These are phyloP conservation scores for Leptodactylus fallax DNA, from an alignment of 2,797 vertebrate species.

Conservation along the genomic window DNA sequence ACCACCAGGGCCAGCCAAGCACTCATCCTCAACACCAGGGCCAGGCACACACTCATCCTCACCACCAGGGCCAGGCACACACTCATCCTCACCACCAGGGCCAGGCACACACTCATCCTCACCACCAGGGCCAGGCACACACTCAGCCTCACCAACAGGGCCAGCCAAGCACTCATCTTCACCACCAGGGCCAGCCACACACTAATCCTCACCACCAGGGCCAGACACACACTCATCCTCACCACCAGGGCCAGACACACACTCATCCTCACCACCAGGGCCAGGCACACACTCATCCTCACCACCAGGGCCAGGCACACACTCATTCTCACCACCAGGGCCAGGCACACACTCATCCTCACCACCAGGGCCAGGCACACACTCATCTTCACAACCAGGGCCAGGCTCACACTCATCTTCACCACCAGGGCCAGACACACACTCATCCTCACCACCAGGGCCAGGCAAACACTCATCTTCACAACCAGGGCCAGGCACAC, in stretches of 20 bases:
- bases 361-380: too few relatives aligned
- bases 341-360: background rate
- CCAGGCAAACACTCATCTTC: background rate
- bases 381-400: too few relatives aligned
- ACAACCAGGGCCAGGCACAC: background rate
- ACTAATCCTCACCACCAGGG: too few relatives aligned
- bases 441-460: too few relatives aligned
- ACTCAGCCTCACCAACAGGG: background rate
- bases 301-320: background rate
- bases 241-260: background rate
- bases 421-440: too few relatives aligned
- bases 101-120: background rate
- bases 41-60: too few relatives aligned
- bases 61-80: too few relatives aligned
- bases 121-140: background rate
- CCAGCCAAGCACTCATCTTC: too few relatives aligned
- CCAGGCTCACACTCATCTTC: too few relatives aligned
- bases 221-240: background rate
- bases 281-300: too few relatives aligned
- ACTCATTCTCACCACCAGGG: background rate
- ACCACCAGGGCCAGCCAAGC: background rate
- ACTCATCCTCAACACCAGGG: background rate
- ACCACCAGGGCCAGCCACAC: too few relatives aligned
- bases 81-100: too few relatives aligned
- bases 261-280: background rate